Base-by-base conservation (phyloP, 2,113 vertebrate genomes). In the Scalopus aquaticus region DNA sequence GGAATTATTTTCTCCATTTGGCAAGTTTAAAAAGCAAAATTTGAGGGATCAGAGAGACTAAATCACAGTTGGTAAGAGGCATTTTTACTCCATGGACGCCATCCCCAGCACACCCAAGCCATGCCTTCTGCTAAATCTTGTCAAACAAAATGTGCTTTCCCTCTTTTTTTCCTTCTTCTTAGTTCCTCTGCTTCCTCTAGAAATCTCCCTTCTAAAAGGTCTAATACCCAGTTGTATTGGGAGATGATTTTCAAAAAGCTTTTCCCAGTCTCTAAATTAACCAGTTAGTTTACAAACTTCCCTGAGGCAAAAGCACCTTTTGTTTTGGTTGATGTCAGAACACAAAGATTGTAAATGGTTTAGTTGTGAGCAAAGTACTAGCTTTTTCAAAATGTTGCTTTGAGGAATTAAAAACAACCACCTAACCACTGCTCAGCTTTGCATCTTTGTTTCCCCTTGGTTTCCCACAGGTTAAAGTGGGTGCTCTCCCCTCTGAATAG, bases 221-320 rank as follows among this genome's bases (percentile, higher is more conserved):
- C 35, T 82, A 37, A 65, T 46, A 72, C 22, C 3, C 64, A 30
- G 64, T 26, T 16, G 19, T 78, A 54, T 44, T 81, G n/a, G 62
- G 46, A 92, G 81, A 88, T 92, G 49, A 54, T 76, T 78, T 79
- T 65, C 65, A 67, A 12, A 83, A 72, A 93, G 24, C 60, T 62
- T 87, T 70, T 46, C 11, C n/a, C 13, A 2, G 49, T 26, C 77
- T 91, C 54, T 54, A 1, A 77, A 60, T 51, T 72, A 58, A 92
- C 6, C 49, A 83, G n/a, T 49, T 92, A 62, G 30, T 56, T 91
- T 88, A 72, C 13, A 82, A 49, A 5, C 83, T 95, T 86, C 51
- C 54, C 86, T 9, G 39, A 65, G 30, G 84, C 84, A 95, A 93
- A 64, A 85, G 13, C 49, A 60, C 39, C 77, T 96, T 94, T 96